Conservation (phyloP, 2,888 invertebrate genomes). For the Nasonia oneida region DNA sequence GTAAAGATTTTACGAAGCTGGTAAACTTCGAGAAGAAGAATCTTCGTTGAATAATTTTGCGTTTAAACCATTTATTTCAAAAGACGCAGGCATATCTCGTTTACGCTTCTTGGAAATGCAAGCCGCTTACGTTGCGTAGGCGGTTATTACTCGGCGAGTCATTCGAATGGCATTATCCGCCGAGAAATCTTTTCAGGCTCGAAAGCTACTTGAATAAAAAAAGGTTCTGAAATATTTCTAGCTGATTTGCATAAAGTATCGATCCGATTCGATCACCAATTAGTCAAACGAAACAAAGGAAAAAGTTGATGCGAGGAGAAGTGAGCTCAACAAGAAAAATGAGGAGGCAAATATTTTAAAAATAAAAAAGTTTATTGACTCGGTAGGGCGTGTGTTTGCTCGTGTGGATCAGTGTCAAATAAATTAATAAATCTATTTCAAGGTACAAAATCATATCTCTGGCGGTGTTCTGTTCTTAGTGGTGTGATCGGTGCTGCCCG, state of each 20-base stretch:
- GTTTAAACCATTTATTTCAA: background rate
- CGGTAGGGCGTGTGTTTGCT: background rate
- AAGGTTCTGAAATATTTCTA: background rate
- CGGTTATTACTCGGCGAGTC: background rate
- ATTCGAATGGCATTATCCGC: slow-evolving; percentile 24
- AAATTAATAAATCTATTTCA: slow-evolving; percentile 51
- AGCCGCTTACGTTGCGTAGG: slow-evolving; percentile 27
- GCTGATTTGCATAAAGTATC: background rate
- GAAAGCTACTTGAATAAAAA: background rate
- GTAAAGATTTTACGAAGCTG: background rate
- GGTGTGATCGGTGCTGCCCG: slow-evolving; percentile 21
- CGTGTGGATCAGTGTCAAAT: slow-evolving; percentile 37
- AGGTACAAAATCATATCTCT: background rate
- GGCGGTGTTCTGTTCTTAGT: background rate
- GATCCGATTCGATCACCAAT: background rate
- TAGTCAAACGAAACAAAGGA: background rate
- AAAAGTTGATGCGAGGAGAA: background rate
- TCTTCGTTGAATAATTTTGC: slow-evolving; percentile 2
- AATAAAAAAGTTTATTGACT: slow-evolving; percentile 52
- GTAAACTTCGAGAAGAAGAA: background rate
- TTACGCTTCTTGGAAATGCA: background rate
- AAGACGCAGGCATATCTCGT: background rate
- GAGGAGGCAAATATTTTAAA: slow-evolving; percentile 11
- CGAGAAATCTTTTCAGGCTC: background rate
- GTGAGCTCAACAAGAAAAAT: background rate